These are phyloP conservation scores for Chymomyza amoena DNA, from an alignment of 2,888 invertebrate genomes.

Conservation along the genomic window DNA sequence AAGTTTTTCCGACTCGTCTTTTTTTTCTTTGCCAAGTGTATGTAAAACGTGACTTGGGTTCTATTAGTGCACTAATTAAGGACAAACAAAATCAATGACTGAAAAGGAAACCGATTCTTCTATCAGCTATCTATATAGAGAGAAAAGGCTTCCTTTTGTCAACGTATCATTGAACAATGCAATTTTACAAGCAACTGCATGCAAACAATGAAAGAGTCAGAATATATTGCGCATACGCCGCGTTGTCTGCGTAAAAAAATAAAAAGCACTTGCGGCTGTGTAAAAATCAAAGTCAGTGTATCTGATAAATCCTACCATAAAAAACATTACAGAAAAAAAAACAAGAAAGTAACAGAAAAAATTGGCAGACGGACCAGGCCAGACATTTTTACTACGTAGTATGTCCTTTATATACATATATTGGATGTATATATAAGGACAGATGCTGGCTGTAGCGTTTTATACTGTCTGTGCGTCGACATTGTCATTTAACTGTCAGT, in stretches of 20 bases:
- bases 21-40: background rate
- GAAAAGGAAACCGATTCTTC: background rate
- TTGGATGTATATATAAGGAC: background rate
- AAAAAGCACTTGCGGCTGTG: slow-evolving; percentile 10
- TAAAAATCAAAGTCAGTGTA: slow-evolving; percentile 37
- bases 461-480: slow-evolving; percentile 22
- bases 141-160: background rate
- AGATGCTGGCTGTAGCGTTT: slow-evolving; percentile 39
- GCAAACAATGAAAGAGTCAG: slow-evolving; percentile 19
- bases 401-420: background rate
- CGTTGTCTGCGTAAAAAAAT: background rate
- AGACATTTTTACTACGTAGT: background rate
- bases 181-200: slow-evolving; percentile 42
- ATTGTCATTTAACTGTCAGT: slow-evolving; percentile 66
- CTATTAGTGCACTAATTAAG: slow-evolving; percentile 43
- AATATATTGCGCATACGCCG: slow-evolving; percentile 30
- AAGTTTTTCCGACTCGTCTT: slow-evolving; percentile 23
- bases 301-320: slow-evolving; percentile 26
- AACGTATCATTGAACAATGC: slow-evolving; percentile 33
- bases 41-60: slow-evolving; percentile 42
- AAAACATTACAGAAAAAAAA: background rate
- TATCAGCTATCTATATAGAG: background rate
- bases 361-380: slow-evolving; percentile 6
- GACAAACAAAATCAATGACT: slow-evolving; percentile 39
- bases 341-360: background rate